Evolutionary conservation across 2,113 vertebrate species (phyloP).

Genomic region (Bostrychus sinensis): DNA sequence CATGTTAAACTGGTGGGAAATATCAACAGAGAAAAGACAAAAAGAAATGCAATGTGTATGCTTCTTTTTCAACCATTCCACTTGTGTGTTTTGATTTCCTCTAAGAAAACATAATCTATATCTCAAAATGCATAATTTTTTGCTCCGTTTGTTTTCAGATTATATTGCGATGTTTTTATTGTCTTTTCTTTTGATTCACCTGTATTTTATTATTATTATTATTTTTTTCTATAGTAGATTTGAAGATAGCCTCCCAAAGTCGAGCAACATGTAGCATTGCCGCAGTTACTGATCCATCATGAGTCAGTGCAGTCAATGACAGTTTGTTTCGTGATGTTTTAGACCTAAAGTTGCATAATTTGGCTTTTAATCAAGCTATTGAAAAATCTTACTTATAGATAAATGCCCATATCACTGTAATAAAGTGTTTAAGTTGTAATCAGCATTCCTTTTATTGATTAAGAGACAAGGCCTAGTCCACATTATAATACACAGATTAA

Average conservation of each 20-base stretch:
- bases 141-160: constrained; percentile 36
- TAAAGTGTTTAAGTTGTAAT: constrained; percentile 64
- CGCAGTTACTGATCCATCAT: constrained; percentile 10
- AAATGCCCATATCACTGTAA: constrained; percentile 88
- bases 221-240: constrained; percentile 38
- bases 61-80: constrained; percentile 66
- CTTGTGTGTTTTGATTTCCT: constrained; percentile 49
- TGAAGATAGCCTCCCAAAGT: constrained; percentile 58
- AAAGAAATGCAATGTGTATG: constrained; percentile 49
- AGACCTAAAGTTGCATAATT: constrained; percentile 54
- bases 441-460: constrained; percentile 52
- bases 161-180: constrained; percentile 48
- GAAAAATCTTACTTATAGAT: constrained; percentile 50
- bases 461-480: constrained; percentile 32
- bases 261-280: constrained; percentile 74
- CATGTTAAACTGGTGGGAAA: constrained; percentile 58
- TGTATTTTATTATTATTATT: constrained; percentile 32
- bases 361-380: constrained; percentile 63
- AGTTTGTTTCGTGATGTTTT: constrained; percentile 22
- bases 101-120: constrained; percentile 29
- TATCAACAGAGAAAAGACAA: constrained; percentile 49
- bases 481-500: too few species aligned
- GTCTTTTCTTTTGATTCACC: constrained; percentile 23
- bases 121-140: constrained; percentile 32
- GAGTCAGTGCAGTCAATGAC: background rate